Evolutionary conservation across 2,113 vertebrate species (phyloP).

Genomic region (Pedetes capensis): DNA sequence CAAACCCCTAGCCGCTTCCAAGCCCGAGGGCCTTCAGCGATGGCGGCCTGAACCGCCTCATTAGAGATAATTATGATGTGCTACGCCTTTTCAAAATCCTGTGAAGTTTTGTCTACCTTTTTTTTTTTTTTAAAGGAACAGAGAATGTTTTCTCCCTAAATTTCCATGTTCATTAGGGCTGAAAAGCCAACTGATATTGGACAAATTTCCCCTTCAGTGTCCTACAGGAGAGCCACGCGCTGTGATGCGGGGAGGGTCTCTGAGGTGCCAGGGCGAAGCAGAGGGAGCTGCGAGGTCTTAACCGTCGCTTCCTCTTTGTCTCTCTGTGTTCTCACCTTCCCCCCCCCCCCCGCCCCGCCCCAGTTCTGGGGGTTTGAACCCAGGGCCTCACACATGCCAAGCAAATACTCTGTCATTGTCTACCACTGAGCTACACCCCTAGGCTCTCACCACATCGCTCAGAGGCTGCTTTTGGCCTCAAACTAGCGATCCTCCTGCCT

Average conservation of each 20-base stretch:
- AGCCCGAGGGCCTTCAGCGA: neutral
- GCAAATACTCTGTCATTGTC: too few relatives aligned
- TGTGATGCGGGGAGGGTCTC: too few relatives aligned
- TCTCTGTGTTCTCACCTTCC: neutral
- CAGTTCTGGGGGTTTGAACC: too few relatives aligned
- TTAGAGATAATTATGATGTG: slow-evolving; percentile 23
- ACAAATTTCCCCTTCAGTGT: fast-evolving
- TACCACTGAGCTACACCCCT: too few relatives aligned
- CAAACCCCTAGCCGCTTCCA: neutral
- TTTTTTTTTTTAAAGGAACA: slow-evolving; percentile 33
- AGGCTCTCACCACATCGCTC: too few relatives aligned
- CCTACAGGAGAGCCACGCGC: neutral
- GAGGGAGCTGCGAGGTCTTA: neutral
- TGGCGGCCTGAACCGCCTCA: neutral
- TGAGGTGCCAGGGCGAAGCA: too few relatives aligned
- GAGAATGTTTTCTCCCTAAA: neutral
- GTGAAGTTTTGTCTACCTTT: neutral
- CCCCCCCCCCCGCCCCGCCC: too few relatives aligned
- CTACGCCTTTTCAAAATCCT: neutral
- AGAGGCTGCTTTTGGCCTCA: too few relatives aligned
- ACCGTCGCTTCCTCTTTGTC: fast-evolving
- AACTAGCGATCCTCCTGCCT: too few relatives aligned
- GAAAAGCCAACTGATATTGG: neutral
- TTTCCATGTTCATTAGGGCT: neutral
- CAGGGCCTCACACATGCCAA: too few relatives aligned